Evolutionary conservation across 92 coral and sea anemone species (phyloP), one percentile per base, ranked within the genome.

Genomic region (Virgularia gustaviana): DNA sequence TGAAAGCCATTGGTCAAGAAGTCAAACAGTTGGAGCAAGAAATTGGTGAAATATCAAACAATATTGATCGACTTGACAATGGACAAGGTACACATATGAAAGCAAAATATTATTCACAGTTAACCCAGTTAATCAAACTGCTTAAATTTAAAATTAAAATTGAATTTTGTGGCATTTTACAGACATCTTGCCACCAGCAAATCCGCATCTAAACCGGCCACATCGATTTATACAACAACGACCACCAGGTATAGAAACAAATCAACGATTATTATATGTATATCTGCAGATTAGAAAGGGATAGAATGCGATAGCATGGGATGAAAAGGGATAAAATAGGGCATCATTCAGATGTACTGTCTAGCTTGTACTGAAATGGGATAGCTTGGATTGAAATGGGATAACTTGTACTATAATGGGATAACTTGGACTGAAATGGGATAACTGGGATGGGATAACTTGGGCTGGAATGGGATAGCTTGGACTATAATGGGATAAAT

Each of bases 1-100:
- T 68, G 20, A 37, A 49, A 29, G 37, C 3, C 27, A 59, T 68
- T 7, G 4, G 13, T 1, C 34, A 68, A 35, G 61, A 49, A 25
- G 51, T 30, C 35, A 33, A 68, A 0, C 35, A 28, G 3, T 28
- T 68, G 39, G 51, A 49, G 0, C 31, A 20, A 27, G 10, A 1
- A 2, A 68, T 68, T 20, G 47, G 22, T 29, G 75, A 68, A 31
- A 68, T 68, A 68, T 68, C 75, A 16, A 49, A 68, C 29, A 68
- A 68, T 38, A 49, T 68, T 47, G 75, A 68, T 54, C 31, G 61
- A 51, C 16, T 68, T 30, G 75, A 68, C 0, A 68, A 51, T 68
- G 75, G 75, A 31, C 75, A 49, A 68, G 75, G 75, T 68, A 68
- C n/a, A n/a, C n/a, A n/a, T n/a, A n/a, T n/a, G n/a, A n/a, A n/a